phyloP scores from a whole-genome alignment of 2,113 vertebrate species.

The Coptodon rendalli region DNA sequence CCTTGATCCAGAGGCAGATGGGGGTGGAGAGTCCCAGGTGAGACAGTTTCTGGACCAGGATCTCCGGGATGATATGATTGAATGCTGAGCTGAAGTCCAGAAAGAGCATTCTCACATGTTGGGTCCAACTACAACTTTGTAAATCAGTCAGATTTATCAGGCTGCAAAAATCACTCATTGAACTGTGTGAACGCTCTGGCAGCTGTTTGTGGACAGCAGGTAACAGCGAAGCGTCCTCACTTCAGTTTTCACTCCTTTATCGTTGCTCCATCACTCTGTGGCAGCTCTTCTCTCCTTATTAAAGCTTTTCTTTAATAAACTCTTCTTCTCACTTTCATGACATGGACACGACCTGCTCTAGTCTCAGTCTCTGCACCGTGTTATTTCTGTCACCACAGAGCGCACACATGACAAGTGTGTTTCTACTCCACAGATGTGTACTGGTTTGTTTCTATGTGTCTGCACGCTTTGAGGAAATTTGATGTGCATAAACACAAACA shows the following conservation, averaged over 20 bases:
- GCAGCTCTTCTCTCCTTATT: not conserved
- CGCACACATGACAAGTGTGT: not conserved
- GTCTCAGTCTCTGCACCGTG: not conserved
- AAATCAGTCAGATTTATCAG: not conserved
- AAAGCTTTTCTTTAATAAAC: not conserved
- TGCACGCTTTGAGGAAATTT: not conserved
- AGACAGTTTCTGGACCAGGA: too few relatives aligned
- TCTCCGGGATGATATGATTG: too few relatives aligned
- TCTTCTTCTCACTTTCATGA: not conserved
- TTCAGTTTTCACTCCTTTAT: not conserved
- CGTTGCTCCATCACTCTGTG: not conserved
- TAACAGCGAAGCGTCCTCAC: not conserved
- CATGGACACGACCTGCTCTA: not conserved
- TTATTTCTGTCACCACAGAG: not conserved
- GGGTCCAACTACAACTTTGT: not conserved
- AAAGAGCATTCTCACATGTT: too few relatives aligned
- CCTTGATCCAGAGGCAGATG: too few relatives aligned
- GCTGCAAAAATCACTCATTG: not conserved
- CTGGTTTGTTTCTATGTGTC: not conserved
- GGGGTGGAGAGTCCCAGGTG: too few relatives aligned
- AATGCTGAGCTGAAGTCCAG: too few relatives aligned
- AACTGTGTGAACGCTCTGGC: not conserved
- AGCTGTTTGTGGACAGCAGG: not conserved
- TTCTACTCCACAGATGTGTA: not conserved
- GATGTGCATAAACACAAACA: not conserved